Percentiles rank a stretch among this genome's conserved stretches.
Conservation (phyloP, 1,140 invertebrate genomes). For the Drosophila neocordata region DNA sequence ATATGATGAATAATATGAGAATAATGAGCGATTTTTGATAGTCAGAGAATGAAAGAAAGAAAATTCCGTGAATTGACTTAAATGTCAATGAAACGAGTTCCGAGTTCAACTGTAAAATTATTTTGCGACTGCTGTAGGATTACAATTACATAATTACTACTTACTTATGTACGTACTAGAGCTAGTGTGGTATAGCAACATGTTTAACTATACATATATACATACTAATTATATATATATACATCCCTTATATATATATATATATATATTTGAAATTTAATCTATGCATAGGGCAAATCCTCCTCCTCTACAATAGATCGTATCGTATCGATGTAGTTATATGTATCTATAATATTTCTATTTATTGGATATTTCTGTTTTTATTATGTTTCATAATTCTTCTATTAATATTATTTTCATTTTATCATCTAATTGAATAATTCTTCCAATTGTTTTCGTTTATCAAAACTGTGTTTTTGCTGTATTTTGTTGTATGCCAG, state of each 20-base stretch:
- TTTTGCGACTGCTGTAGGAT: slow-evolving; percentile 77
- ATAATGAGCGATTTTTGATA: slow-evolving; percentile 74
- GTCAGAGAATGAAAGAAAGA: too few relatives aligned
- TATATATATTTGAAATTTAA: slow-evolving; percentile 19
- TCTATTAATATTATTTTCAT: too few relatives aligned
- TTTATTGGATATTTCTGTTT: slow-evolving; percentile 74
- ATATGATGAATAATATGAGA: slow-evolving; percentile 30
- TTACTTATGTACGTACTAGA: slow-evolving; percentile 57
- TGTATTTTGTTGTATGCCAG: slow-evolving; percentile 66
- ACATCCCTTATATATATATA: slow-evolving; percentile 45
- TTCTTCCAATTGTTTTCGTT: slow-evolving; percentile 64
- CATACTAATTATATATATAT: slow-evolving; percentile 27
- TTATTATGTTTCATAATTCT: slow-evolving; percentile 42
- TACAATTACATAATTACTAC: slow-evolving; percentile 46
- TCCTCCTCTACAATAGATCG: slow-evolving; percentile 39
- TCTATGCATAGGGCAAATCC: slow-evolving; percentile 33
- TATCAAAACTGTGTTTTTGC: slow-evolving; percentile 47
- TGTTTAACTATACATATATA: slow-evolving; percentile 37
- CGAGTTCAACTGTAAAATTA: slow-evolving; percentile 67
- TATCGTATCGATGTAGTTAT: slow-evolving; percentile 23
- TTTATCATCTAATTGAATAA: slow-evolving; percentile 8
- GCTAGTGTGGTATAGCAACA: slow-evolving; percentile 20
- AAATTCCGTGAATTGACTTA: slow-evolving; percentile 45
- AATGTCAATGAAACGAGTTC: slow-evolving; percentile 25
- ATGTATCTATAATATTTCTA: slow-evolving; percentile 56